These are phyloP conservation scores for Campoplex nolae DNA, from an alignment of 2,888 invertebrate species.

Conservation along the genomic window DNA sequence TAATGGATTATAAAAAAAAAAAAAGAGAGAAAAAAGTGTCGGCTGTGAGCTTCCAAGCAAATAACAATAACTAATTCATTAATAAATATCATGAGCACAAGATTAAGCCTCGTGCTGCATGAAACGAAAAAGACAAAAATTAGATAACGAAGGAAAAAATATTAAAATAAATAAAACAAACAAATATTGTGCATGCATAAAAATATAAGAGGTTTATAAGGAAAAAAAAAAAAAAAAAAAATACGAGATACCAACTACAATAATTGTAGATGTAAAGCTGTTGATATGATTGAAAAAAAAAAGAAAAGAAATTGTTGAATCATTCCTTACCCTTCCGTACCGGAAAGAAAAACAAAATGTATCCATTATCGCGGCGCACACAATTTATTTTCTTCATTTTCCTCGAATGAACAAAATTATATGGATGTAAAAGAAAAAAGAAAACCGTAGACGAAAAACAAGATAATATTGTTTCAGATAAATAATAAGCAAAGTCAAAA, in stretches of 20 bases:
- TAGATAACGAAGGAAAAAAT: slow-evolving; percentile 38
- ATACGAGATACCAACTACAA: slow-evolving; percentile 47
- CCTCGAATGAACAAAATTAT: slow-evolving; percentile 9
- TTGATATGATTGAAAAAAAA: slow-evolving; percentile 40
- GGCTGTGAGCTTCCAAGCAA: slow-evolving; percentile 85
- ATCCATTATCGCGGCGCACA: slow-evolving; percentile 48
- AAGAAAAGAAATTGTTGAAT: slow-evolving; percentile 33
- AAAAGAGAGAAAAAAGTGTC: slow-evolving; percentile 79
- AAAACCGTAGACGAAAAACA: slow-evolving; percentile 3
- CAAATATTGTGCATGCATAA: slow-evolving; percentile 44
- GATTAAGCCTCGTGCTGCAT: slow-evolving; percentile 41
- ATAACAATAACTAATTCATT: slow-evolving; percentile 85
- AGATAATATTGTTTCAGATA: slow-evolving; percentile 9
- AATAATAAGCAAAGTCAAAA: slow-evolving; percentile 18
- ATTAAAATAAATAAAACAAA: slow-evolving; percentile 2
- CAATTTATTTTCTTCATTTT: slow-evolving; percentile 40
- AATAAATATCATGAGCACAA: slow-evolving; percentile 78
- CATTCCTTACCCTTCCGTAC: slow-evolving; percentile 20
- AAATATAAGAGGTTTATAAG: slow-evolving; percentile 36
- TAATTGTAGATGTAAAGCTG: slow-evolving; percentile 44
- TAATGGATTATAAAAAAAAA: slow-evolving; percentile 67
- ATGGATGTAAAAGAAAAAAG: slow-evolving; percentile 16
- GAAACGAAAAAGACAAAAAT: slow-evolving; percentile 36
- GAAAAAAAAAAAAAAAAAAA: slow-evolving; percentile 33
- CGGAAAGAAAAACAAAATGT: slow-evolving; percentile 29